Evolutionary conservation across 2,797 vertebrate species (phyloP).

Genomic region (Gadopsis bispinosus): DNA sequence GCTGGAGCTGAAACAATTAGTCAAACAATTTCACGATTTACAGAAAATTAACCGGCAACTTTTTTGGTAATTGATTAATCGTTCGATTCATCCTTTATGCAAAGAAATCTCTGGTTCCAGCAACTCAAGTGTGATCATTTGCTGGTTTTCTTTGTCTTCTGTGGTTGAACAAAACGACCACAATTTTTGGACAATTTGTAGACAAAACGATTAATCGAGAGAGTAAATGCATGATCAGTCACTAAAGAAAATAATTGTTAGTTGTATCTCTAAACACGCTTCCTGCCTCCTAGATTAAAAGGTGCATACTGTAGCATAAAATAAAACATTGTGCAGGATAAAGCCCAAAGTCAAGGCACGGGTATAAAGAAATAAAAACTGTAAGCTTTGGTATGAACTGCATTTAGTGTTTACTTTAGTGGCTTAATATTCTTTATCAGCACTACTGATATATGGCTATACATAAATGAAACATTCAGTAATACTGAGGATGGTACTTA

Average conservation of each 20-base stretch:
- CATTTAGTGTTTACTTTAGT: slow-evolving; percentile 12
- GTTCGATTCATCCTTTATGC: neutral
- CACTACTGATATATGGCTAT: slow-evolving; percentile 24
- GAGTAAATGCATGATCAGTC: neutral
- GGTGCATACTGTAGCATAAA: slow-evolving; percentile 14
- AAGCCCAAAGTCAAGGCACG: slow-evolving; percentile 62
- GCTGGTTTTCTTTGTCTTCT: neutral
- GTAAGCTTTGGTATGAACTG: slow-evolving; percentile 50
- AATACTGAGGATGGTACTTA: slow-evolving; percentile 16
- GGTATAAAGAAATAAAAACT: slow-evolving; percentile 1
- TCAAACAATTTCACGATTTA: neutral
- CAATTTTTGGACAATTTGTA: neutral
- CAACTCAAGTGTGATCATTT: neutral
- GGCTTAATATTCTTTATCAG: slow-evolving; percentile 8
- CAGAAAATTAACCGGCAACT: neutral
- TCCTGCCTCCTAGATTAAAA: slow-evolving; percentile 26
- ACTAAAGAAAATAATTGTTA: neutral
- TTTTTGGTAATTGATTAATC: neutral
- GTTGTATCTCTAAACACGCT: neutral
- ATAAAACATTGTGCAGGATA: slow-evolving; percentile 21
- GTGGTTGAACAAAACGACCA: neutral
- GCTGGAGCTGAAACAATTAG: neutral
- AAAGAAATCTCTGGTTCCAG: neutral
- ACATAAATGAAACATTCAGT: neutral
- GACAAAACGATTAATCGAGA: neutral